Conservation (phyloP, 2,888 invertebrate species). For the Erpobdella octoculata region DNA sequence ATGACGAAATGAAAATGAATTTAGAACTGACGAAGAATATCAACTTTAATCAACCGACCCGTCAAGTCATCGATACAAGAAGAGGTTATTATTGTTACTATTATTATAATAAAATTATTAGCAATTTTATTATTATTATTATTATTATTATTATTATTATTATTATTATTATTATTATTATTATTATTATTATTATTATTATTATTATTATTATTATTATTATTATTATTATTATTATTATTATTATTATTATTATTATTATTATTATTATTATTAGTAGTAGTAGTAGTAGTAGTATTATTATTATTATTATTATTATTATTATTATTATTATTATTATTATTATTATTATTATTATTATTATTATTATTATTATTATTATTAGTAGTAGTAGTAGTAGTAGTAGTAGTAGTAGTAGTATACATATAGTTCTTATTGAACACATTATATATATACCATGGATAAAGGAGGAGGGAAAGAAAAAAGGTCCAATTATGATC, state of each 20-base stretch:
- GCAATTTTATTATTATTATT: neutral
- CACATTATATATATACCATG: too few species aligned
- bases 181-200: neutral
- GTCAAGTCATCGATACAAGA: neutral
- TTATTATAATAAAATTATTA: neutral
- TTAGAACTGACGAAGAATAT: too few species aligned
- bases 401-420: neutral
- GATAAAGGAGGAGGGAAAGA: too few species aligned
- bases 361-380: neutral
- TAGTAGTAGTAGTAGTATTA: neutral
- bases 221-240: neutral
- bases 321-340: neutral
- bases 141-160: neutral
- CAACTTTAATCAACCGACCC: too few species aligned
- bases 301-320: neutral
- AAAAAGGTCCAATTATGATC: too few species aligned
- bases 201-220: neutral
- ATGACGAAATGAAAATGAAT: too few species aligned
- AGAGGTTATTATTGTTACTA: neutral
- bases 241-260: neutral
- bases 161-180: neutral
- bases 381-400: neutral
- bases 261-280: neutral
- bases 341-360: neutral
- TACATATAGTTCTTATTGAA: neutral